These are phyloP conservation scores for Drosophila pallidifrons DNA, from an alignment of 1,140 invertebrate genomes.

Conservation along the genomic window DNA sequence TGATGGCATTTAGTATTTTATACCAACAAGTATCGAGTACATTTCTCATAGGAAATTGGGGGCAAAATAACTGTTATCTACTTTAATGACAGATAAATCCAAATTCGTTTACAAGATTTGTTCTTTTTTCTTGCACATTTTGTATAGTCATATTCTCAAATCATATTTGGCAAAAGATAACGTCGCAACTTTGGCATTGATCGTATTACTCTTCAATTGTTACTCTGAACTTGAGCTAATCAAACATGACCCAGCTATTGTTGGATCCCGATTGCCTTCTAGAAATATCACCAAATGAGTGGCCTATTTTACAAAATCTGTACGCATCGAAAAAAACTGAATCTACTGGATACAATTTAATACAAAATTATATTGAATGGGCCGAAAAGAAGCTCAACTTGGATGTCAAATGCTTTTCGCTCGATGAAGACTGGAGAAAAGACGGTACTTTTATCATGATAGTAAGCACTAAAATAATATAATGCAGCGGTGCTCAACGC, in stretches of 20 bases:
- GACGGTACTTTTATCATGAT: conserved; percentile 56
- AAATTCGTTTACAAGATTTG: too few species aligned
- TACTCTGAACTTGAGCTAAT: background rate
- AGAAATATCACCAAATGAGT: background rate
- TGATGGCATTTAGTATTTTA: too few species aligned
- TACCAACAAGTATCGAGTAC: too few species aligned
- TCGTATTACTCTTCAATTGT: background rate
- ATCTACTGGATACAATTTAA: conserved; percentile 29
- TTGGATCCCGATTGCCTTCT: background rate
- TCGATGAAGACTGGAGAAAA: conserved; percentile 33
- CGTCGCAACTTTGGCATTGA: too few species aligned
- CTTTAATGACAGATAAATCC: too few species aligned
- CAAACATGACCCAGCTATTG: conserved; percentile 5
- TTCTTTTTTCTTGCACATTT: too few species aligned
- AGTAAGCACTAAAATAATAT: background rate
- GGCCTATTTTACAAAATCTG: background rate
- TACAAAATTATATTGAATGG: conserved; percentile 49
- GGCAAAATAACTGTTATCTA: too few species aligned
- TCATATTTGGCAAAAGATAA: too few species aligned
- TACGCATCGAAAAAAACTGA: conserved; percentile 30
- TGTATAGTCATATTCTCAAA: too few species aligned
- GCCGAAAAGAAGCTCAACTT: conserved; percentile 7
- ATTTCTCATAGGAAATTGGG: too few species aligned
- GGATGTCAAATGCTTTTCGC: conserved; percentile 1
- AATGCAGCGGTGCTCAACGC: too few species aligned